Conservation (phyloP, 2,888 invertebrate species). For the Phytoseiulus persimilis region DNA sequence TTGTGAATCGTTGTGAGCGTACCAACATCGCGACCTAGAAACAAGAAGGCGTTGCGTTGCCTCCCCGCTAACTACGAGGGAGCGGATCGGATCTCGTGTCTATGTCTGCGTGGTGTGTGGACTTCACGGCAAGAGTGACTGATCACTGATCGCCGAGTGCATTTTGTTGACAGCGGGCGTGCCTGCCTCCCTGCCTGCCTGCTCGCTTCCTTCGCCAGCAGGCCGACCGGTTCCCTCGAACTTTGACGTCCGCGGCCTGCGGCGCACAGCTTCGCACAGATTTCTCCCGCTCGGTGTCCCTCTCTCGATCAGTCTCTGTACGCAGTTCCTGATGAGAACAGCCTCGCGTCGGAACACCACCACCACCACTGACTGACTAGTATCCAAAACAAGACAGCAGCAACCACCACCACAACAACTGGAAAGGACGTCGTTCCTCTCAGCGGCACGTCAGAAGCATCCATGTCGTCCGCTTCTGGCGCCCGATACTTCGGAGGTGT, state of each 20-base stretch:
- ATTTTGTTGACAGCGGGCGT: slow-evolving; percentile 5
- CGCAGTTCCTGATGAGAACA: background rate
- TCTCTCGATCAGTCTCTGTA: background rate
- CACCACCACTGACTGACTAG: background rate
- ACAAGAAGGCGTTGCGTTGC: background rate
- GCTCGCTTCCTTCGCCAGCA: background rate
- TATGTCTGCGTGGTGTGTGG: background rate
- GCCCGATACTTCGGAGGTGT: background rate
- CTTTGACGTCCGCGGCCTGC: slow-evolving; percentile 5
- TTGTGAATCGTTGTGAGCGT: background rate
- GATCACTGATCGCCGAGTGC: slow-evolving; percentile 5
- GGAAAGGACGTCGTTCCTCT: background rate
- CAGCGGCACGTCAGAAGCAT: background rate
- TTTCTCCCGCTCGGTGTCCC: background rate
- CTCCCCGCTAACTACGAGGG: background rate
- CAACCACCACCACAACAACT: background rate
- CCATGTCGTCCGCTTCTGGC: background rate
- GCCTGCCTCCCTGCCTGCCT: background rate
- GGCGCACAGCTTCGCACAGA: background rate
- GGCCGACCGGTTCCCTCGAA: background rate
- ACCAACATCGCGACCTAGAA: background rate
- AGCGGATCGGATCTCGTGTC: background rate
- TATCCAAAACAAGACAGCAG: background rate
- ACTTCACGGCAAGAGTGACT: slow-evolving; percentile 5
- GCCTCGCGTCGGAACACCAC: background rate